Percentiles rank a stretch among this genome's conserved stretches.
Conservation (phyloP, 2,797 vertebrate genomes). For the Karalla daura region DNA sequence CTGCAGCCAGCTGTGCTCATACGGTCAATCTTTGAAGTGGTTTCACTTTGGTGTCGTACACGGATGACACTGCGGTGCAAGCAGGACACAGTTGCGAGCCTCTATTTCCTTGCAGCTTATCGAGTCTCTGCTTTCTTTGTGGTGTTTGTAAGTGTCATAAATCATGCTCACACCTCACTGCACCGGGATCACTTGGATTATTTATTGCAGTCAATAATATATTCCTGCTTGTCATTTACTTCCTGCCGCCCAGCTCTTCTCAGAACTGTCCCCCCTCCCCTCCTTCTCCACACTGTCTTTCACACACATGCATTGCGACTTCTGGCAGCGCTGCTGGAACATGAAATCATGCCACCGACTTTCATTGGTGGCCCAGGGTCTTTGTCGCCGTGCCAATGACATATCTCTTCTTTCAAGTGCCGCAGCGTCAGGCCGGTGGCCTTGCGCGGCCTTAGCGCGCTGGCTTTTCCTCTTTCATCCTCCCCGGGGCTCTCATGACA, state of each 20-base stretch:
- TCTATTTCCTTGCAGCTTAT: constrained; percentile 11
- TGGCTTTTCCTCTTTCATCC: constrained; percentile 71
- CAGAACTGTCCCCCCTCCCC: constrained; percentile 33
- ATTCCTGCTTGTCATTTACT: constrained; percentile 60
- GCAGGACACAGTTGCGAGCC: background rate
- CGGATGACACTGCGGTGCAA: constrained; percentile 3
- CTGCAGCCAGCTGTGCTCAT: constrained; percentile 11
- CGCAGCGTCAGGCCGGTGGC: constrained; percentile 43
- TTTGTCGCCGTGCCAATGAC: constrained; percentile 73
- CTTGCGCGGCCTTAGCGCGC: constrained; percentile 53
- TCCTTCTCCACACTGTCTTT: constrained; percentile 39
- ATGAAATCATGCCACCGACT: constrained; percentile 72
- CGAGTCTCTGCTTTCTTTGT: constrained; percentile 27
- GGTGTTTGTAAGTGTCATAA: constrained; percentile 51
- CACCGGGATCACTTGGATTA: constrained; percentile 34
- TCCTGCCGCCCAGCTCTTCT: constrained; percentile 46
- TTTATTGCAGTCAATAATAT: constrained; percentile 59
- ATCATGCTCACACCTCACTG: constrained; percentile 54
- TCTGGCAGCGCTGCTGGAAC: constrained; percentile 74
- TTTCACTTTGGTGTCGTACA: constrained; percentile 3
- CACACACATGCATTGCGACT: constrained; percentile 53
- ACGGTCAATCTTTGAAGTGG: constrained; percentile 12
- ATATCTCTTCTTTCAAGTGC: constrained; percentile 73
- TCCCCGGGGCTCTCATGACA: constrained; percentile 69
- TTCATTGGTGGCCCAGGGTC: constrained; percentile 52